Evolutionary conservation across 2,113 vertebrate species (phyloP), one percentile per base, ranked within the genome.

Genomic region (Malurus alboscapulatus): DNA sequence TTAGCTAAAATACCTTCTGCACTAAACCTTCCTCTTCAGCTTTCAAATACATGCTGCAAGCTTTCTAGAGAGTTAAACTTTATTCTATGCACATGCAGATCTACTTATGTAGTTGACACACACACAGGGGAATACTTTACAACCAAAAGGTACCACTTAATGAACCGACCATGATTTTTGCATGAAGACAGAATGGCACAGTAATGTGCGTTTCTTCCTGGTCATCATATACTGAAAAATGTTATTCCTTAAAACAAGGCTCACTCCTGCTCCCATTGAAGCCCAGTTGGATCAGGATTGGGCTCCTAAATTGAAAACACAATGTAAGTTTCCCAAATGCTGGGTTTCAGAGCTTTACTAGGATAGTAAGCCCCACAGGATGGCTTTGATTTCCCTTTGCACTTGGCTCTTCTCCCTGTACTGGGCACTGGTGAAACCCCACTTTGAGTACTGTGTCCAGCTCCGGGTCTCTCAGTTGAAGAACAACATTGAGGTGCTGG

Each of bases 21-120:
- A 42, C 54, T 96, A 88, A 92, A 87, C 88, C 78, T 69, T 88
- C 83, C 78, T 94, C 57, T 71, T 66, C 54, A 89, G 85, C 63
- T 83, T 67, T 77, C 84, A 90, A 87, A 85, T 54, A 26, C 9
- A 76, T 3, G 71, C 53, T 63, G 47, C 87, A 61, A 91, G 88
- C 75, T 90, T 96, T 96, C 88, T 30, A 67, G 67, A 36, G 53
- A 65, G 51, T 48, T 44, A 63, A 91, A 88, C 50, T 92, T 81
- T 25, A 67, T 78, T 78, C 63, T 75, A 3, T 45, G 48, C 17
- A 22, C 48, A 40, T 26, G 40, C 62, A 87, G 61, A 91, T 93
- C 54, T 90, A 19, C 84, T 94, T 75, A 66, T 4, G 16, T 81
- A 34, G 65, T 81, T 76, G 54, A 71, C 53, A 53, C 22, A 24